phyloP scores from a whole-genome alignment of 2,113 vertebrate species.

The Tauraco erythrolophus region DNA sequence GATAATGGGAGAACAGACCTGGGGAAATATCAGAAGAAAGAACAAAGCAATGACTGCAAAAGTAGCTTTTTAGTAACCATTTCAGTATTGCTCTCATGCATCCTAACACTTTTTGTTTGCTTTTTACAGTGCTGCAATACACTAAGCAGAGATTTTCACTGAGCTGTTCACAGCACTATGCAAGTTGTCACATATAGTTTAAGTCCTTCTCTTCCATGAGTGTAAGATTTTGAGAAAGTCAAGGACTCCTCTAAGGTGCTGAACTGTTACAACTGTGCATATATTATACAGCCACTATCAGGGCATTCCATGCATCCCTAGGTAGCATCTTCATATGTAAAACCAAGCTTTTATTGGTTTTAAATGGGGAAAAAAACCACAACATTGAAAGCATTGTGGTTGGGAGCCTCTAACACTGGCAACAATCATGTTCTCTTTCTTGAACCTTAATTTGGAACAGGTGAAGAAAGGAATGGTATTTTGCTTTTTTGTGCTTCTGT shows the following conservation, averaged over 20 bases:
- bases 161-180: not conserved
- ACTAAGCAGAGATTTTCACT: not conserved
- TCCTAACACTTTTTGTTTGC: not conserved
- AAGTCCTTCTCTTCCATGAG: not conserved
- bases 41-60: not conserved
- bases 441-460: not conserved
- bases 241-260: not conserved
- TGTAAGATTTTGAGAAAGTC: not conserved
- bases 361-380: not conserved
- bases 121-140: not conserved
- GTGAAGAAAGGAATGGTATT: not conserved
- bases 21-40: not conserved
- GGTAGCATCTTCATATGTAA: not conserved
- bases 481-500: not conserved
- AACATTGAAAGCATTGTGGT: not conserved
- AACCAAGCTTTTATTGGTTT: not conserved
- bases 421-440: not conserved
- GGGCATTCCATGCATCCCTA: not conserved
- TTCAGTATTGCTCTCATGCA: not conserved
- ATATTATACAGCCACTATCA: not conserved
- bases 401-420: not conserved
- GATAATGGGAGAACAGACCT: not conserved
- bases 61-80: not conserved
- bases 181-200: not conserved
- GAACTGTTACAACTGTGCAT: not conserved